Conservation (phyloP, 2,797 vertebrate species). For the Amniataba percoides region DNA sequence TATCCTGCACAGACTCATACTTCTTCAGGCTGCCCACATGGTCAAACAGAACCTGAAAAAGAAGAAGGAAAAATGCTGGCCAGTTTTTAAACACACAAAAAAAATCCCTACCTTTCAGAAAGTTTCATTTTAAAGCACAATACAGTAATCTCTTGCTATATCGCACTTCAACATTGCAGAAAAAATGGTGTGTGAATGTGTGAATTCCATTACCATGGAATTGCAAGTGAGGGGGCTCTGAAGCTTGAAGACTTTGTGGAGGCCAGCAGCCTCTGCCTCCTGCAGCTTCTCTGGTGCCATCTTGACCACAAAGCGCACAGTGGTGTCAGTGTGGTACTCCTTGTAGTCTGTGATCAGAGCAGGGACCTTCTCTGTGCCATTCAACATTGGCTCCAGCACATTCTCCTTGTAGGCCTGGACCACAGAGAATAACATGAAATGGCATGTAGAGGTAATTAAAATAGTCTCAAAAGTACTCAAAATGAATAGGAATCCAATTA, state of each 20-base stretch:
- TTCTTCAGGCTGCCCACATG: conserved; percentile 95
- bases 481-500: background rate
- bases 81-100: background rate
- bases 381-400: conserved; percentile 95
- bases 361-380: conserved; percentile 94
- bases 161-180: too few species aligned
- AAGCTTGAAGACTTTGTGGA: conserved; percentile 98
- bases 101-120: too few species aligned
- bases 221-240: conserved; percentile 94
- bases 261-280: conserved; percentile 90
- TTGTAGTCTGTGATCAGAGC: conserved; percentile 96
- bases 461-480: background rate
- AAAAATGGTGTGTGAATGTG: background rate
- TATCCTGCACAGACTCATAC: conserved; percentile 90
- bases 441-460: background rate
- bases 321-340: conserved; percentile 97
- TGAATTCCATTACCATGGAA: conserved; percentile 93
- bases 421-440: conserved; percentile 1
- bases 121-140: background rate
- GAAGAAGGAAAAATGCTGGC: background rate
- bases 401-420: conserved; percentile 94
- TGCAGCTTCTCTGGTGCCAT: conserved; percentile 91
- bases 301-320: conserved; percentile 94
- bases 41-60: conserved; percentile 94
- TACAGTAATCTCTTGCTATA: too few species aligned